Evolutionary conservation across 2,113 vertebrate genomes (phyloP), one percentile per base, ranked within the genome.

Genomic region (Seriola dumerili): DNA sequence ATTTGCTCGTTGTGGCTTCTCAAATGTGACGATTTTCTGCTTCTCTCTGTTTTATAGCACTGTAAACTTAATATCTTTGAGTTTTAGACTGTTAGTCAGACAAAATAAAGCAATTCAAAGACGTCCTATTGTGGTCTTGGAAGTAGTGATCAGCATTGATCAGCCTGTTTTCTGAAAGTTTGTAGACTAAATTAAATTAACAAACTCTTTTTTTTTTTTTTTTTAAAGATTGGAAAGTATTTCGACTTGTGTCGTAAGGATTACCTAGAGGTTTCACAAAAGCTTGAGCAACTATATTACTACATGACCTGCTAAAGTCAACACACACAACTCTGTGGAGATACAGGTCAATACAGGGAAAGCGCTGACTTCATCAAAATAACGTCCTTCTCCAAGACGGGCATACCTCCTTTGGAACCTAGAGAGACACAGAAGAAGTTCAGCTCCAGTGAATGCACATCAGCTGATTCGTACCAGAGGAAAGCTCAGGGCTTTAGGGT

Each of bases 401-500:
- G 14, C 93, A 14, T 97, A 98, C 97, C 97, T 98, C 96, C 91
- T 97, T 92, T 0, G 97, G 97, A 58, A 98, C 97, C 97, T 98
- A 66, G 16, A 72, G 1, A 74, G 74, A 94, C 21, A 88, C 42
- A 84, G 21, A 55, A 17, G 38, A 69, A 32, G 12, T 46, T 80
- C 0, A 59, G 5, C 1, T 67, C 34, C 44, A 57, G 4, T 76
- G 0, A n/a, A 12, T 5, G 54, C 25, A 3, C 29, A 57, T 40
- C 1, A 11, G 46, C 4, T 52, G 8, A 8, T 42, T 4, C 23
- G 8, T 16, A 12, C 6, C 55, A 11, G 1, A 75, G 21, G 12
- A 8, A 17, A n/a, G 9, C 8, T 9, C 8, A 32, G 5, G 21
- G 12, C n/a, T 57, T n/a, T 0, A 16, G 9, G 0, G 4, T 44